phyloP scores from a whole-genome alignment of 2,113 vertebrate genomes.

The Sphaerodactylus townsendi region DNA sequence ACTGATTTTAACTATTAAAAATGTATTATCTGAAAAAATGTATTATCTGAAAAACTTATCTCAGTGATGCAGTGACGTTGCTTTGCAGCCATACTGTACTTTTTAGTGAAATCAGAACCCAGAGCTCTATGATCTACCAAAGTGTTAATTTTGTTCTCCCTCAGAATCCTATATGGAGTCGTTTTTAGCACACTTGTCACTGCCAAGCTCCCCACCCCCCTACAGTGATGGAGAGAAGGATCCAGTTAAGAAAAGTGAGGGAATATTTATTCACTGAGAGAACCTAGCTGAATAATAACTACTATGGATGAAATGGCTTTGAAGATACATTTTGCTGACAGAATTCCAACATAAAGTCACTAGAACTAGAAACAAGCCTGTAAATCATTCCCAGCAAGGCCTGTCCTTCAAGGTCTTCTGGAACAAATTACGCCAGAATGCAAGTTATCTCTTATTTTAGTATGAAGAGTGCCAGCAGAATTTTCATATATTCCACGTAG shows the following conservation, averaged over 20 bases:
- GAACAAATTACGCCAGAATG: conserved; percentile 18
- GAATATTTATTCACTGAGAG: conserved; percentile 24
- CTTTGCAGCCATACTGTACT: neutral
- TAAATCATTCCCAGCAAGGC: conserved; percentile 3
- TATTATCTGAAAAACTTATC: no score
- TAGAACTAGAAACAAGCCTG: neutral
- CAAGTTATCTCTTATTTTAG: conserved; percentile 21
- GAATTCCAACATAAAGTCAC: conserved; percentile 33
- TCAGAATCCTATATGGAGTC: neutral
- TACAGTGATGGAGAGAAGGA: neutral
- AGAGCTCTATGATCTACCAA: neutral
- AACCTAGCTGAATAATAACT: conserved; percentile 19
- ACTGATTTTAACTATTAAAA: no score
- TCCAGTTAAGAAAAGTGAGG: neutral
- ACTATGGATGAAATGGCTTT: conserved; percentile 3
- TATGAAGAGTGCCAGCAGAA: neutral
- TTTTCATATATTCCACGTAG: neutral
- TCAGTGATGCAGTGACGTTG: neutral
- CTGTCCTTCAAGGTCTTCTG: conserved; percentile 12
- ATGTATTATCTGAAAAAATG: no score
- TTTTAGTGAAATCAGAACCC: neutral
- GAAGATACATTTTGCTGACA: conserved; percentile 36
- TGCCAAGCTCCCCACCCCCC: neutral
- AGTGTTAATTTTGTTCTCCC: neutral
- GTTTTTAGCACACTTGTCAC: neutral